Evolutionary conservation across 2,113 vertebrate species (phyloP).

Genomic region (Eidolon helvum): DNA sequence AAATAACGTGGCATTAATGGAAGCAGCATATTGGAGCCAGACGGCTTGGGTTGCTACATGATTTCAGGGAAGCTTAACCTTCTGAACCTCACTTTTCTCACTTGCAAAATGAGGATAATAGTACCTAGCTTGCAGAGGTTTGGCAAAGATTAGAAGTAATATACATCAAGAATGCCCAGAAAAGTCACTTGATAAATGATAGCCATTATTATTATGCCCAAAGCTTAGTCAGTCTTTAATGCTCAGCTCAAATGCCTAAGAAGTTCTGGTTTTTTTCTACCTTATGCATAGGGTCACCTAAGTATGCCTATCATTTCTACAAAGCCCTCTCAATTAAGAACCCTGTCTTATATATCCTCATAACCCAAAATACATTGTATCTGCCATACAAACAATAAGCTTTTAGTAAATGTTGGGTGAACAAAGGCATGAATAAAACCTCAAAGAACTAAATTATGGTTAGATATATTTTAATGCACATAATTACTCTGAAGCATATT

Average conservation of each 20-base stretch:
- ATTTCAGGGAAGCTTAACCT: constrained; percentile 7
- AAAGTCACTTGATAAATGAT: neutral
- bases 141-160: neutral
- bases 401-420: neutral
- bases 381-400: neutral
- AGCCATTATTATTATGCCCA: neutral
- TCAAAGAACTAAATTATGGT: constrained; percentile 29
- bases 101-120: constrained; percentile 7
- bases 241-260: neutral
- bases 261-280: neutral
- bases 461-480: neutral
- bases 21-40: neutral
- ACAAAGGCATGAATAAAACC: neutral
- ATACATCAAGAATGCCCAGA: neutral
- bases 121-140: neutral
- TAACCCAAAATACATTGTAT: neutral
- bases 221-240: neutral
- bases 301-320: neutral
- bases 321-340: neutral
- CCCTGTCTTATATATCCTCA: neutral
- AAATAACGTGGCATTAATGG: neutral
- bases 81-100: neutral
- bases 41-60: neutral
- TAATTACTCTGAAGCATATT: constrained; percentile 4
- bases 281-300: neutral